Base-by-base conservation (phyloP, 2,888 invertebrate species). In the Lasioglossum marginatum region DNA sequence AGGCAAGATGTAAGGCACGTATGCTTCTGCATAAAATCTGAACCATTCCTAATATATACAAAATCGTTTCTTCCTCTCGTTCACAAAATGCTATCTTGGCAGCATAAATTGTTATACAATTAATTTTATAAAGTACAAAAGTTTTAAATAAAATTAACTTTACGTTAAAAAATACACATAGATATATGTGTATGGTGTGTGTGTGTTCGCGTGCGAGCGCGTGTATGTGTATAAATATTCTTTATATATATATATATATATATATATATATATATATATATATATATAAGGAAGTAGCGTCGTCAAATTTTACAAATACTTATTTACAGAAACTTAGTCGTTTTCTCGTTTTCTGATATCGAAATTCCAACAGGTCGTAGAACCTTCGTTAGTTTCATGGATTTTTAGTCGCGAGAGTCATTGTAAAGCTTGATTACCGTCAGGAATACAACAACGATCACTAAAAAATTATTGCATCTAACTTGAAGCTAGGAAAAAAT, bases 1-100 rank as follows among this genome's bases (percentile, higher is more conserved):
- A 92, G 94, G 94, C 94, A 94, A 94, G 94, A 94, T 93, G 86
- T 92, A 93, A 94, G 94, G 94, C 94, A 93, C 93, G 89, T 92
- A 87, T 89, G 88, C 87, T 91, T 89, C 87, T 75, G 88, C 82
- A 80, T 88, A 83, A 81, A 80, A 88, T 87, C 84, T 86, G 88
- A 89, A 90, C 89, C 91, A 92, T 87, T 43, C 70, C 90, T 93
- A 93, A 82, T 94, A 94, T 94, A 77, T 94, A 94, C 94, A 94
- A 88, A 74, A 84, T 78, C 84, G 83, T 68, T 80, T 88, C 60
- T 43, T 81, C 82, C 76, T 71, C 68, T 66, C 63, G 68, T 77
- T 82, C 75, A 68, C 52, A 85, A 87, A 71, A 45, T 68, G 34
- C 40, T 77, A 27, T 57, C 34, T 45, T 52, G 23, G 23, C n/a